Evolutionary conservation across 2,888 invertebrate species (phyloP).

Genomic region (Ellobium chinense): DNA sequence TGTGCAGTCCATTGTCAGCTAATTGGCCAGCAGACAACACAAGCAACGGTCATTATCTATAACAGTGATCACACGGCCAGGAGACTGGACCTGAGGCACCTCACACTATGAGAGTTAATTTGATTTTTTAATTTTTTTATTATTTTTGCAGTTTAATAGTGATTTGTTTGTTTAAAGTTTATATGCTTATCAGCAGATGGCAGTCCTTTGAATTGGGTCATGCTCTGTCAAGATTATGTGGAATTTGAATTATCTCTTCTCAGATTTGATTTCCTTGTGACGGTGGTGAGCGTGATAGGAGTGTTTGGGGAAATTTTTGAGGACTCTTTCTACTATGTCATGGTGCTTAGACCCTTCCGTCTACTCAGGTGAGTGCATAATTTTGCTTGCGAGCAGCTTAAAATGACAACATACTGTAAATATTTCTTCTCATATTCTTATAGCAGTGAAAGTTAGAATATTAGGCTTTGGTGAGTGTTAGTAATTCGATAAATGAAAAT

Average conservation of each 20-base stretch:
- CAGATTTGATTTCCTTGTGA: conserved; percentile 79
- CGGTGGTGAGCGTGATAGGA: conserved; percentile 82
- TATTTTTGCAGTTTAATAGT: neutral
- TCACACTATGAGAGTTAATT: neutral
- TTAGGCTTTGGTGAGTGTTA: too few species aligned
- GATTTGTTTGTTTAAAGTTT: neutral
- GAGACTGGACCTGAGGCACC: too few species aligned
- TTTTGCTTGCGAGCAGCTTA: too few species aligned
- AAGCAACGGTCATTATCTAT: too few species aligned
- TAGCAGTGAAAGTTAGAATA: too few species aligned
- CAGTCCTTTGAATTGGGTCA: neutral
- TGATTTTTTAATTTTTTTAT: neutral
- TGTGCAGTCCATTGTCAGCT: too few species aligned
- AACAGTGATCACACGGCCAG: too few species aligned
- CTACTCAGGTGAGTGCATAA: conserved; percentile 71
- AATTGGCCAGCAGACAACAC: too few species aligned
- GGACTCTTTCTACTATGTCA: conserved; percentile 86
- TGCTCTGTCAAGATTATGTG: too few species aligned
- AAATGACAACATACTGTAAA: too few species aligned
- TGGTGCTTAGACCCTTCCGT: conserved; percentile 79
- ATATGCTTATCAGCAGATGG: neutral
- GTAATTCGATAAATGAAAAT: too few species aligned
- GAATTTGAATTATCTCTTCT: conserved; percentile 33
- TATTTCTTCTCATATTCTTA: too few species aligned
- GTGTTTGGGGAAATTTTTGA: conserved; percentile 84